These are phyloP conservation scores for Aphis craccivora DNA, from an alignment of 1,140 invertebrate genomes.

Conservation along the genomic window DNA sequence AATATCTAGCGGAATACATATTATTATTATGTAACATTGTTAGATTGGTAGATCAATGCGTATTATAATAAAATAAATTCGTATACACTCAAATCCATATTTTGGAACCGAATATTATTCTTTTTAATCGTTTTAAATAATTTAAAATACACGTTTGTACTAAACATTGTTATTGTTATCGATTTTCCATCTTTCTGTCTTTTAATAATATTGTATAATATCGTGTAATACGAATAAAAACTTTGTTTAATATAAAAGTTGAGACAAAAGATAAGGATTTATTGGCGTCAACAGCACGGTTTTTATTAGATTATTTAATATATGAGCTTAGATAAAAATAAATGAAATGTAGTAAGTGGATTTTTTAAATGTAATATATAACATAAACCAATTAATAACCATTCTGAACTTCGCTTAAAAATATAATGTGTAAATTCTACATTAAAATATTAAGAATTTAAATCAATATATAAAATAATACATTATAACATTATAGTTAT, in stretches of 20 bases:
- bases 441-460: not conserved
- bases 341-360: not conserved
- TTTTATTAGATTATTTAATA: slow-evolving; percentile 14
- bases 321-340: slow-evolving; percentile 10
- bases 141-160: not conserved
- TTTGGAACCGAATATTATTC: not conserved
- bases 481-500: not conserved
- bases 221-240: not conserved
- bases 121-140: not conserved
- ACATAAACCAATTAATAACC: not conserved
- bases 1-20: not conserved
- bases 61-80: too few relatives aligned
- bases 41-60: not conserved
- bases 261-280: slow-evolving; percentile 8
- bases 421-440: not conserved
- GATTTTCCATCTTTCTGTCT: not conserved
- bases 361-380: not conserved
- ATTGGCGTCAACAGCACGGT: not conserved
- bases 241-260: slow-evolving; percentile 17
- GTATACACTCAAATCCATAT: not conserved
- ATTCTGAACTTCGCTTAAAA: not conserved
- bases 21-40: not conserved
- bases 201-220: not conserved
- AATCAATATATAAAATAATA: not conserved
- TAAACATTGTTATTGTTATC: not conserved